These are phyloP conservation scores for Mola mola DNA, from an alignment of 2,113 vertebrate species.

Conservation along the genomic window DNA sequence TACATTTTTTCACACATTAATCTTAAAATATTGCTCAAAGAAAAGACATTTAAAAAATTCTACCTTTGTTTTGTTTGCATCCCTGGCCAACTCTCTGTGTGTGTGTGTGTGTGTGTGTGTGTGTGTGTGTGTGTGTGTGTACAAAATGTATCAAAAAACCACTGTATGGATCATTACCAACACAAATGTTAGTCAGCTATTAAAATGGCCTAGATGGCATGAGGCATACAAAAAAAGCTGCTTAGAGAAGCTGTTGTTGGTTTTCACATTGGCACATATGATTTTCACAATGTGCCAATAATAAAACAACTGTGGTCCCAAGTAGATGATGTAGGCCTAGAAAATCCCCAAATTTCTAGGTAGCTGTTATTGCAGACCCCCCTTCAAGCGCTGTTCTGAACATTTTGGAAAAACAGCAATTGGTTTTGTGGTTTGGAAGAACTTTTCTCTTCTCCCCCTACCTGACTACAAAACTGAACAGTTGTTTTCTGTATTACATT, in stretches of 20 bases:
- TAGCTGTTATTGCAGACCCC: background rate
- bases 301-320: background rate
- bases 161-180: no score
- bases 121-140: no score
- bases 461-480: background rate
- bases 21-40: no score
- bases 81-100: no score
- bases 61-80: no score
- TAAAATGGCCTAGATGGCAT: background rate
- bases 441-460: constrained; percentile 1
- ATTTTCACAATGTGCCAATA: background rate
- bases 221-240: background rate
- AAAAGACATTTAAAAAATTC: no score
- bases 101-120: no score
- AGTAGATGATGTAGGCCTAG: background rate
- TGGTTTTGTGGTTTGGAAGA: constrained; percentile 37
- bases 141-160: no score
- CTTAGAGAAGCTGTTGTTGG: background rate
- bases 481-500: background rate
- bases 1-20: no score
- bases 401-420: constrained; percentile 13
- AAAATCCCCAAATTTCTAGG: constrained; percentile 13
- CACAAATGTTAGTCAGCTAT: background rate
- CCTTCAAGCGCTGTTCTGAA: background rate
- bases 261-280: background rate